Evolutionary conservation across 1,140 invertebrate species (phyloP).

Genomic region (Solenopsis fugax): DNA sequence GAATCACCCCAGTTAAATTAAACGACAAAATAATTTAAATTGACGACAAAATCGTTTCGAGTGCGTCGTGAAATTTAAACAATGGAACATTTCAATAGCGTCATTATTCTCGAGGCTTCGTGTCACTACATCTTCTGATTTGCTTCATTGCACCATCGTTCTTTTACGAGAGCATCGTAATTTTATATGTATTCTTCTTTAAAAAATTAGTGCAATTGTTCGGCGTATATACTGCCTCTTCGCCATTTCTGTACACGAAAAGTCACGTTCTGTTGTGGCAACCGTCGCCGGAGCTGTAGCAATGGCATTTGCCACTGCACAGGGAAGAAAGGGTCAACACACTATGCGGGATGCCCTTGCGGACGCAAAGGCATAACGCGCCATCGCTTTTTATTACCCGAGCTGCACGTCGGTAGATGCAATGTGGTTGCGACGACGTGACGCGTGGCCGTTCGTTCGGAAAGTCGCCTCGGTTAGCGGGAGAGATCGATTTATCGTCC

Average conservation of each 20-base stretch:
- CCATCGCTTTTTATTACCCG: conserved; percentile 43
- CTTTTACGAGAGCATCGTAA: not conserved
- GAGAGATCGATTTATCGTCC: conserved; percentile 61
- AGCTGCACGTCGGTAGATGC: conserved; percentile 10
- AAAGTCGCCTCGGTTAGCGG: conserved; percentile 31
- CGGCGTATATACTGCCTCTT: not conserved
- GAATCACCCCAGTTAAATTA: not conserved
- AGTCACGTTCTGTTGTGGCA: not conserved
- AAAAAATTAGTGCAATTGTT: not conserved
- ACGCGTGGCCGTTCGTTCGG: conserved; percentile 31
- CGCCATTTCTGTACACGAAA: not conserved
- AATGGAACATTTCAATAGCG: not conserved
- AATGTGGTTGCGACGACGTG: conserved; percentile 19
- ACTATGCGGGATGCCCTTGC: conserved; percentile 26
- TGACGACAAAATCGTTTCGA: not conserved
- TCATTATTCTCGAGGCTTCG: not conserved
- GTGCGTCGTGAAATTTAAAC: not conserved
- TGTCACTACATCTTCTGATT: not conserved
- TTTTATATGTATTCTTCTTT: not conserved
- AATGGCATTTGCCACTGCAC: not conserved
- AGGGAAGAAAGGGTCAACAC: conserved; percentile 29
- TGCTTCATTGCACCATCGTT: not conserved
- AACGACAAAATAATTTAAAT: conserved; percentile 15
- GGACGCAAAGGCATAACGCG: conserved; percentile 35
- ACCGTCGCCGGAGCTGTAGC: not conserved